Percentiles rank a stretch among this genome's conserved stretches.
phyloP scores from a whole-genome alignment of 2,797 vertebrate genomes.

The Poecile montanus region DNA sequence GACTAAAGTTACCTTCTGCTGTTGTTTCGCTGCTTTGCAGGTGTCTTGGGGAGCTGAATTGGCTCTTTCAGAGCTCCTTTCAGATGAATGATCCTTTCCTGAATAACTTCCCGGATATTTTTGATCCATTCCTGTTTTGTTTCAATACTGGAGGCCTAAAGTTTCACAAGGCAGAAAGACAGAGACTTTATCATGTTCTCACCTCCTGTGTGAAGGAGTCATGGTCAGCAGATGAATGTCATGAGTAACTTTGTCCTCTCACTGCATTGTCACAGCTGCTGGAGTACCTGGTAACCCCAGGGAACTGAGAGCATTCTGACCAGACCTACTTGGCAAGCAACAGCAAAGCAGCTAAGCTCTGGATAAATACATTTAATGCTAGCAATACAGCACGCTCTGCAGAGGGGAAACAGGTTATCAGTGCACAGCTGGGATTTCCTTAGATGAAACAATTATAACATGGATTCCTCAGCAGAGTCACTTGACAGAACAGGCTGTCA shows the following conservation, averaged over 20 bases:
- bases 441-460: not conserved
- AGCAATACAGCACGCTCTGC: not conserved
- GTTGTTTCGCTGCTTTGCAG: constrained; percentile 92
- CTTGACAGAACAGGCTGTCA: not conserved
- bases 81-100: constrained; percentile 97
- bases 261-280: not conserved
- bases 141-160: constrained; percentile 91
- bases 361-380: constrained; percentile 8
- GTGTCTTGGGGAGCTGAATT: constrained; percentile 92
- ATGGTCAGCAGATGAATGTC: not conserved
- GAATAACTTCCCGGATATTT: constrained; percentile 97
- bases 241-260: not conserved
- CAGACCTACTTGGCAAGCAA: constrained; percentile 9
- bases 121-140: constrained; percentile 99
- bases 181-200: not conserved
- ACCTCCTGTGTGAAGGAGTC: not conserved
- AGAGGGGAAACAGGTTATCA: constrained; percentile 15
- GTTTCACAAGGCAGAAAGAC: constrained; percentile 33
- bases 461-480: not conserved
- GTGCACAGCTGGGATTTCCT: constrained; percentile 11
- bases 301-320: not conserved
- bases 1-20: constrained; percentile 85
- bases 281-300: not conserved
- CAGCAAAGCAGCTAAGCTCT: constrained; percentile 40
- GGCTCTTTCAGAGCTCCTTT: constrained; percentile 98